Evolutionary conservation across 2,113 vertebrate genomes (phyloP).

Genomic region (Nannobrachium achirus): DNA sequence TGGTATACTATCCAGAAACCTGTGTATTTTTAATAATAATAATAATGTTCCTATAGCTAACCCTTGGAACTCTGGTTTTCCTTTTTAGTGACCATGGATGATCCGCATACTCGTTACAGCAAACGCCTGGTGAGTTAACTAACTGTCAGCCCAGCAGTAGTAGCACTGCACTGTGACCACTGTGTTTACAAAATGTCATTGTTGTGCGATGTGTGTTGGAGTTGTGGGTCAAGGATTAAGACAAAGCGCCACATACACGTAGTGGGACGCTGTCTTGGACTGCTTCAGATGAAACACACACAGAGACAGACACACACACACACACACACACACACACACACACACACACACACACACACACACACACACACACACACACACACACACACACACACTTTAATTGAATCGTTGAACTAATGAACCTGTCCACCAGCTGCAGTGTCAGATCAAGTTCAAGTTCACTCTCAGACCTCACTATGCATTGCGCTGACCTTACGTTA

Average conservation of each 20-base stretch:
- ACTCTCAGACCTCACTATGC: slow-evolving; percentile 26
- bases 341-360: too few relatives aligned
- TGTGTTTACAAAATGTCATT: slow-evolving; percentile 14
- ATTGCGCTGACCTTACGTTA: slow-evolving; percentile 32
- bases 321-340: too few relatives aligned
- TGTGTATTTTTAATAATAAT: not conserved
- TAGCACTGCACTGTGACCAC: slow-evolving; percentile 5
- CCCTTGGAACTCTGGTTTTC: slow-evolving; percentile 14
- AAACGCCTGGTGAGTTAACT: slow-evolving; percentile 96
- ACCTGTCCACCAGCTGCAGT: slow-evolving; percentile 46
- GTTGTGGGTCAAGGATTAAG: not conserved
- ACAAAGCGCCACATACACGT: not conserved
- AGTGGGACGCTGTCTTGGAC: not conserved
- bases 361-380: too few relatives aligned
- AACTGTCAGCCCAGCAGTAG: not conserved
- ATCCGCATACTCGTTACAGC: slow-evolving; percentile 91
- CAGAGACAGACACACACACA: too few relatives aligned
- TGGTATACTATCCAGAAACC: not conserved
- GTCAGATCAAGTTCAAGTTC: slow-evolving; percentile 72
- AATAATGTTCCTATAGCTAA: too few relatives aligned
- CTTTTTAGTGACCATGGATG: slow-evolving; percentile 81
- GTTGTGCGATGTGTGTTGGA: not conserved
- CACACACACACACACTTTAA: too few relatives aligned
- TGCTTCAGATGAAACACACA: not conserved
- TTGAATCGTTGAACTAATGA: slow-evolving; percentile 44